Base-by-base conservation (phyloP, 2,888 invertebrate species). In the Philopedon plagiatum region DNA sequence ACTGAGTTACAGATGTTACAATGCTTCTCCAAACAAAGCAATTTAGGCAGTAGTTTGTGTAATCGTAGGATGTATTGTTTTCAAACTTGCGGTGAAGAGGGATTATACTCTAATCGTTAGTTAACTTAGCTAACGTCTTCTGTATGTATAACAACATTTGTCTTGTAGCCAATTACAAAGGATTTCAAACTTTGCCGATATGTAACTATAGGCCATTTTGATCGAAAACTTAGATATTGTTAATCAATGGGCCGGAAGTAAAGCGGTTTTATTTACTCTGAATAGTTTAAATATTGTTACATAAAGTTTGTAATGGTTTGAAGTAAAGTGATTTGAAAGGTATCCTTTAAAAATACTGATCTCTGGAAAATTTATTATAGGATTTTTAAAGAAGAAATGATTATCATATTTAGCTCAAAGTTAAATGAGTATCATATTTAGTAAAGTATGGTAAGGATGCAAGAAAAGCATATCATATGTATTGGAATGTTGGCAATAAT, bases 41-140 rank as follows among this genome's bases (percentile, higher is more conserved):
- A 57, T 39, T 57, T 56, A 57, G 39, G 29, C 41, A 44, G 11
- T 51, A 34, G 51, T 62, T 34, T 49, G 13, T 32, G 21, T 49
- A 44, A 65, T 65, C 57, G 57, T 5, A 56, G 41, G 65, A 65
- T 32, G 56, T 56, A 65, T 65, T 78, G 77, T 78, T 78, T 79
- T 76, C 75, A 75, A 79, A 78, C 76, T 79, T 75, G 78, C 63
- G 78, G 78, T 71, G 26, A 67, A 74, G 26, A 51, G 37, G 72
- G 77, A 77, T 78, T 78, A 77, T 37, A 15, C 76, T 76, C 76
- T 77, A 76, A 77, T 76, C 76, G 75, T 75, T 76, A 73, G 75
- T 73, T 75, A 73, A 76, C 74, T 71, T 73, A 67, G 75, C 72
- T 77, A 73, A 76, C 32, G 61, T 61, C 61, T 61, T 46, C 46